These are phyloP conservation scores for Brachypalpus laphriformis DNA, from an alignment of 2,888 invertebrate genomes.

Conservation along the genomic window DNA sequence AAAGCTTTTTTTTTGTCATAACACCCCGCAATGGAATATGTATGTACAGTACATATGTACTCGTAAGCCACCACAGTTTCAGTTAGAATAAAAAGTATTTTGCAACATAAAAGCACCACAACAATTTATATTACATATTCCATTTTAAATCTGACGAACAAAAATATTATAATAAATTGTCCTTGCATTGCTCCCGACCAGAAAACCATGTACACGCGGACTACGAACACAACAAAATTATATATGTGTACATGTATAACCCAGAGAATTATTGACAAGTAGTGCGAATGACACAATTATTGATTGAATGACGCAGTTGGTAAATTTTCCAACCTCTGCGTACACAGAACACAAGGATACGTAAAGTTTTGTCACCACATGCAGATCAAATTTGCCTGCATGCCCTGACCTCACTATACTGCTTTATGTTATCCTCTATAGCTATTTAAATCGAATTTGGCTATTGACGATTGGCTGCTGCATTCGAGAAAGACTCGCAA, in stretches of 20 bases:
- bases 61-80: no score
- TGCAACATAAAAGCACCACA: constrained; percentile 41
- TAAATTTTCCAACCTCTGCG: constrained; percentile 30
- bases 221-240: neutral
- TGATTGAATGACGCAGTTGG: constrained; percentile 59
- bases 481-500: neutral
- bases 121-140: constrained; percentile 44
- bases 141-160: constrained; percentile 36
- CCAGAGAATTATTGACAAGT: constrained; percentile 33
- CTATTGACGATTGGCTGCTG: constrained; percentile 42
- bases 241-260: neutral
- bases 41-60: no score
- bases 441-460: constrained; percentile 57
- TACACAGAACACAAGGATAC: constrained; percentile 11
- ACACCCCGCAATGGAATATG: no score
- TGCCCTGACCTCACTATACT: neutral
- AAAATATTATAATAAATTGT: constrained; percentile 18
- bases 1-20: no score
- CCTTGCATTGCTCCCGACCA: neutral
- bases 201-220: neutral
- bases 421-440: constrained; percentile 41
- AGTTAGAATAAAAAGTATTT: neutral
- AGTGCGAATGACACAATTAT: constrained; percentile 54
- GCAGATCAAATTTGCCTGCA: constrained; percentile 4
- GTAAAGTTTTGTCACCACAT: constrained; percentile 20